Conservation (phyloP, 1,140 invertebrate species). For the Lepidurus arcticus region DNA sequence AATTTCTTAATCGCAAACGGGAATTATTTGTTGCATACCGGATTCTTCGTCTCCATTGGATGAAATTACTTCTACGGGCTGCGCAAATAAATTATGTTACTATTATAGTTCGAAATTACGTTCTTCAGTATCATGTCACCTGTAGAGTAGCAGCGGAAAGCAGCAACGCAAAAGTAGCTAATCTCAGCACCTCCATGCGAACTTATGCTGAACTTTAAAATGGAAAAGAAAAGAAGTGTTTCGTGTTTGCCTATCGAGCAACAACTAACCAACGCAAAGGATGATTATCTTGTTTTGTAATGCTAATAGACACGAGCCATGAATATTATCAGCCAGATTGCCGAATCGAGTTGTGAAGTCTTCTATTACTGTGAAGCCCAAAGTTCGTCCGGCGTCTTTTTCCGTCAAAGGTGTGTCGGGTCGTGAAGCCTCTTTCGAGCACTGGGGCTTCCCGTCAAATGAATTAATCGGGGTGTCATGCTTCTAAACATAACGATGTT, state of each 20-base stretch:
- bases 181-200: background rate
- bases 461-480: background rate
- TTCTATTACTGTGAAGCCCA: background rate
- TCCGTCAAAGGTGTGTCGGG: background rate
- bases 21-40: background rate
- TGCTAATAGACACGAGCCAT: background rate
- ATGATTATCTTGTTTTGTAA: background rate
- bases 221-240: background rate
- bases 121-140: background rate
- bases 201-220: background rate
- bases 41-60: conserved; percentile 21
- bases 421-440: background rate
- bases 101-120: background rate
- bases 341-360: background rate
- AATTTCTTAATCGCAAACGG: background rate
- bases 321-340: conserved; percentile 18
- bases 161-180: background rate
- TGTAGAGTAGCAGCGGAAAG: background rate
- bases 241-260: background rate
- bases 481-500: too few species aligned
- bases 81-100: background rate
- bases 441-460: background rate
- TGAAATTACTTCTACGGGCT: background rate
- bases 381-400: background rate
- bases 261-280: background rate